Percentiles rank a stretch among this genome's conserved stretches.
phyloP scores from a whole-genome alignment of 2,888 invertebrate genomes.

The Coremacera marginata region DNA sequence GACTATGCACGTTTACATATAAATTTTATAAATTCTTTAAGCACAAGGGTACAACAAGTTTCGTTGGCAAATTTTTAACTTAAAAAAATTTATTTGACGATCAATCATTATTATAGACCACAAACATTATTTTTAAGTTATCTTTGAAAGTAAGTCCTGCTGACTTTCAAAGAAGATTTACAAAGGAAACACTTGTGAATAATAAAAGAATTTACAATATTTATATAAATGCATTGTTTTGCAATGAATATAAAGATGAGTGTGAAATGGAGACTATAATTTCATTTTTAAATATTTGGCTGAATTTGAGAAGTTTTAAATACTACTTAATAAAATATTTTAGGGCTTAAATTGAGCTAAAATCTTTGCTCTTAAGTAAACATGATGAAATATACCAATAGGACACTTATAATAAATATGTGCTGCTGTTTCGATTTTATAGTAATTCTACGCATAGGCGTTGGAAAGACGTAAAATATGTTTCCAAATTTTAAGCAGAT shows the following conservation, averaged over 20 bases:
- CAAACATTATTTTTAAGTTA: neutral
- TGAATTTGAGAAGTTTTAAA: no score
- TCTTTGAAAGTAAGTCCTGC: neutral
- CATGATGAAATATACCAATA: no score
- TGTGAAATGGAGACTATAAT: neutral
- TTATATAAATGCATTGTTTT: neutral
- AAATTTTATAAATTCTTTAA: neutral
- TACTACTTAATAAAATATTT: no score
- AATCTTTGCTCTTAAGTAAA: no score
- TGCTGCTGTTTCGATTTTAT: no score
- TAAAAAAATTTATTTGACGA: neutral
- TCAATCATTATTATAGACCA: neutral
- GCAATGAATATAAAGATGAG: neutral
- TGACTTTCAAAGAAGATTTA: conserved; percentile 1
- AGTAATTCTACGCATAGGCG: no score
- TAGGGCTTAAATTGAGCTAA: no score
- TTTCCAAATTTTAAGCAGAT: neutral
- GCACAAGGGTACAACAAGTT: conserved; percentile 24
- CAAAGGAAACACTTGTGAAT: neutral
- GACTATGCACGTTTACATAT: neutral
- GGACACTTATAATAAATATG: no score
- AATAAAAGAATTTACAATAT: neutral
- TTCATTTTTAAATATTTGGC: conserved; percentile 1
- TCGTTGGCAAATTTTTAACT: neutral
- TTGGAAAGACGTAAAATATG: neutral